phyloP scores from a whole-genome alignment of 2,888 invertebrate genomes.

The Anoplius nigerrimus region DNA sequence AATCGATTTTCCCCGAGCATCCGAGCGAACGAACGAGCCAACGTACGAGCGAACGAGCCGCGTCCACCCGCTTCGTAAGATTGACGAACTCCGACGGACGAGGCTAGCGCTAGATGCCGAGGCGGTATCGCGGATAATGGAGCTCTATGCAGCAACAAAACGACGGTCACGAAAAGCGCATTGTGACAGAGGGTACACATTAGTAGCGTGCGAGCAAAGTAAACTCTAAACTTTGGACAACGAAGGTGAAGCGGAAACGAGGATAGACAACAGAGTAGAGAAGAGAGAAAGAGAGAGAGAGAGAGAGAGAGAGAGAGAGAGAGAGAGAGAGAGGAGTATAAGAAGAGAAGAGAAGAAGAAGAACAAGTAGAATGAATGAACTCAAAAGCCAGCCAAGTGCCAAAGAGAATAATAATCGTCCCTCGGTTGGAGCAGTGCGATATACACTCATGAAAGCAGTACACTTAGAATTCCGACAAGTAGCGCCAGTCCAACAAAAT shows the following conservation, averaged over 20 bases:
- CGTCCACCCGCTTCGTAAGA: not conserved
- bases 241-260: not conserved
- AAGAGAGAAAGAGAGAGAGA: too few relatives aligned
- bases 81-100: not conserved
- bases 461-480: constrained; percentile 50
- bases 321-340: not conserved
- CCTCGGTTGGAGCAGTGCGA: constrained; percentile 37
- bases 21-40: not conserved
- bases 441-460: constrained; percentile 28
- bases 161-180: not conserved
- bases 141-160: not conserved
- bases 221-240: constrained; percentile 20
- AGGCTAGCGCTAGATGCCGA: too few relatives aligned
- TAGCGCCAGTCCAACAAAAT: constrained; percentile 55
- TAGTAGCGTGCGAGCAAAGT: constrained; percentile 18
- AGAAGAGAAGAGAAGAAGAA: constrained; percentile 6
- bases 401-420: constrained; percentile 36
- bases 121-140: too few relatives aligned
- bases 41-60: not conserved
- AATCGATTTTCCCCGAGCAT: constrained; percentile 27
- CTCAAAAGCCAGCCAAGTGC: constrained; percentile 48
- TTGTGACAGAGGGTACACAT: constrained; percentile 15
- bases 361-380: constrained; percentile 42
- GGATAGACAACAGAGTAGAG: too few relatives aligned
- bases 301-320: constrained; percentile 17